A percentile compares a stretch with the other conserved stretches of the same genome.
Conservation (phyloP, 2,113 vertebrate species). For the Xyrauchen texanus region DNA sequence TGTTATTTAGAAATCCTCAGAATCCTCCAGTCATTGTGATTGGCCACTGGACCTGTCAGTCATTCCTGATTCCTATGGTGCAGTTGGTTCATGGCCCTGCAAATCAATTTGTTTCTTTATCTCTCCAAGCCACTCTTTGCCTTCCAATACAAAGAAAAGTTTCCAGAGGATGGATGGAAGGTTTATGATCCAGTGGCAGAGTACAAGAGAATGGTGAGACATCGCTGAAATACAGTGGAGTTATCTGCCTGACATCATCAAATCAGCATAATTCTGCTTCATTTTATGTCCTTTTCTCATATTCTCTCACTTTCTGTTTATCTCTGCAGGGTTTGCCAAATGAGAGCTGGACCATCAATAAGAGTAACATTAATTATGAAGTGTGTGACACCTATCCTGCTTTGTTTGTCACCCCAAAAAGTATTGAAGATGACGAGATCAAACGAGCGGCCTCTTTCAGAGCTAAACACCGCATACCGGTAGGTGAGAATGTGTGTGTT, state of each 20-base stretch:
- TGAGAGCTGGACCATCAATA: slow-evolving; percentile 96
- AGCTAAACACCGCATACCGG: slow-evolving; percentile 91
- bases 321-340: slow-evolving; percentile 88
- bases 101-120: slow-evolving; percentile 23
- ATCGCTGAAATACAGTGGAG: too few species aligned
- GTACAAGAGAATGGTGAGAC: slow-evolving; percentile 89
- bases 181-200: slow-evolving; percentile 89
- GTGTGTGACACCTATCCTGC: slow-evolving; percentile 95
- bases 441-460: slow-evolving; percentile 86
- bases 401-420: slow-evolving; percentile 88
- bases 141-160: slow-evolving; percentile 90
- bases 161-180: slow-evolving; percentile 92
- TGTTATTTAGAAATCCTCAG: background rate
- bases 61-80: background rate
- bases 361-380: slow-evolving; percentile 88
- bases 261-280: too few species aligned
- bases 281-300: too few species aligned
- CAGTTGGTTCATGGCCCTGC: background rate
- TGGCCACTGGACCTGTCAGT: background rate
- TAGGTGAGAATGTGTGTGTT: too few species aligned
- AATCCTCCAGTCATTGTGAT: background rate
- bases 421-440: slow-evolving; percentile 89
- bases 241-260: background rate
- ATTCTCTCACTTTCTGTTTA: background rate
- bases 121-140: slow-evolving; percentile 85